These are phyloP conservation scores for Temnothorax unifasciatus DNA, from an alignment of 2,888 invertebrate species.

Conservation along the genomic window DNA sequence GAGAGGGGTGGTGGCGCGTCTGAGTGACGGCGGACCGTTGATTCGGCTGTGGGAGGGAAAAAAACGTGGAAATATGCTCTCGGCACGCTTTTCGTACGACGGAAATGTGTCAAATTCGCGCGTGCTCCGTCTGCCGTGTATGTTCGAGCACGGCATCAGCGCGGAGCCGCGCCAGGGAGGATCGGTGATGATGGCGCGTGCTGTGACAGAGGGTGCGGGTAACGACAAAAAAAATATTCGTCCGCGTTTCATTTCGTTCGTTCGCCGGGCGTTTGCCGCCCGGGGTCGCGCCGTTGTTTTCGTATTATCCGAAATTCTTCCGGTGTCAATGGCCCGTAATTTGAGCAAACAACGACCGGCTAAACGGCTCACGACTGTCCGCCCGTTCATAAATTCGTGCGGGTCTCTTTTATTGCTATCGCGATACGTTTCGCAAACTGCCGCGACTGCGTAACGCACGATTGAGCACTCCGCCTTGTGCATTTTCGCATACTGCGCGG, in stretches of 20 bases:
- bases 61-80: slow-evolving; percentile 74
- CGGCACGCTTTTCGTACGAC: slow-evolving; percentile 69
- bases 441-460: slow-evolving; percentile 23
- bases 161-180: slow-evolving; percentile 26
- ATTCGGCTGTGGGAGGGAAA: slow-evolving; percentile 40
- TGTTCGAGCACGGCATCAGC: slow-evolving; percentile 44
- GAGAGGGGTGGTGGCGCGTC: slow-evolving; percentile 36
- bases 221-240: slow-evolving; percentile 51
- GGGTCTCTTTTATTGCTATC: slow-evolving; percentile 30
- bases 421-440: slow-evolving; percentile 33
- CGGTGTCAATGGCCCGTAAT: slow-evolving; percentile 56
- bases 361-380: slow-evolving; percentile 40
- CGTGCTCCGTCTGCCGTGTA: slow-evolving; percentile 64
- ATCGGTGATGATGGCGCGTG: slow-evolving; percentile 51
- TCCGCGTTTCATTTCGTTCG: slow-evolving; percentile 40
- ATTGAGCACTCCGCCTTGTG: slow-evolving; percentile 1
- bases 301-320: slow-evolving; percentile 60
- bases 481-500: not conserved
- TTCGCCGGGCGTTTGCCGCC: not conserved
- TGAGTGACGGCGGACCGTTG: slow-evolving; percentile 45
- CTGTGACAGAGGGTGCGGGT: slow-evolving; percentile 17
- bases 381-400: slow-evolving; percentile 21
- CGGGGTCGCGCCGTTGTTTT: slow-evolving; percentile 44
- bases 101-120: slow-evolving; percentile 79
- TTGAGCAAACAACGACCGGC: slow-evolving; percentile 50